Evolutionary conservation across 2,888 invertebrate species (phyloP).

Genomic region (Petrolisthes manimaculis): DNA sequence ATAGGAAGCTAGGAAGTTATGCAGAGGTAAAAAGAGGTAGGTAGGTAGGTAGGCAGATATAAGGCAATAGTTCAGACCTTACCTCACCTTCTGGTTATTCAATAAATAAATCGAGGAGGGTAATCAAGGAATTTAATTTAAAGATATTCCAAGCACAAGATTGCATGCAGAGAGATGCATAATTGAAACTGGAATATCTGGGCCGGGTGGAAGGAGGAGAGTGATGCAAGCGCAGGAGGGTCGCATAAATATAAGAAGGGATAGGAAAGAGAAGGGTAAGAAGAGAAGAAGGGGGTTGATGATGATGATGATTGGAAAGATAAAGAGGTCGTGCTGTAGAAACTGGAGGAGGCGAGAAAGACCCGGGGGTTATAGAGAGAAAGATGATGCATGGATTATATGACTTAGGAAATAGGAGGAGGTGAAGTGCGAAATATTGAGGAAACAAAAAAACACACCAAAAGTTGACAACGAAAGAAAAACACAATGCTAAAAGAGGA

Average conservation of each 20-base stretch:
- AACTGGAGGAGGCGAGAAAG: too few relatives aligned
- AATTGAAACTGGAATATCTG: constrained; percentile 7
- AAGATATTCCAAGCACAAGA: neutral
- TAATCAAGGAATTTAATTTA: neutral
- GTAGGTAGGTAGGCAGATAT: too few relatives aligned
- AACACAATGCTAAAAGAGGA: neutral
- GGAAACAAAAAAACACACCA: neutral
- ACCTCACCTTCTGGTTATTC: neutral
- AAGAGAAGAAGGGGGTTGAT: neutral
- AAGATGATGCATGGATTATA: too few relatives aligned
- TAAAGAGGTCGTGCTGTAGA: too few relatives aligned
- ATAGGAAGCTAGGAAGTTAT: too few relatives aligned
- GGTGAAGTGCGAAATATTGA: too few relatives aligned
- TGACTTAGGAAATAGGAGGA: too few relatives aligned
- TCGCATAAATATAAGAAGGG: neutral
- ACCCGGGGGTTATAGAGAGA: too few relatives aligned
- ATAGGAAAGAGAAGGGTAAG: neutral
- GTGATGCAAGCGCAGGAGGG: too few relatives aligned
- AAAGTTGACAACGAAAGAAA: neutral
- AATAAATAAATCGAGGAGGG: neutral
- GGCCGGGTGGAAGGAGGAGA: neutral
- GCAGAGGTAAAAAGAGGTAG: too few relatives aligned
- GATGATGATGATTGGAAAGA: too few relatives aligned
- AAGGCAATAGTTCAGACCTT: too few relatives aligned
- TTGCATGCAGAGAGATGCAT: constrained; percentile 5